Evolutionary conservation across 2,113 vertebrate species (phyloP).

Genomic region (Macquaria australasica): DNA sequence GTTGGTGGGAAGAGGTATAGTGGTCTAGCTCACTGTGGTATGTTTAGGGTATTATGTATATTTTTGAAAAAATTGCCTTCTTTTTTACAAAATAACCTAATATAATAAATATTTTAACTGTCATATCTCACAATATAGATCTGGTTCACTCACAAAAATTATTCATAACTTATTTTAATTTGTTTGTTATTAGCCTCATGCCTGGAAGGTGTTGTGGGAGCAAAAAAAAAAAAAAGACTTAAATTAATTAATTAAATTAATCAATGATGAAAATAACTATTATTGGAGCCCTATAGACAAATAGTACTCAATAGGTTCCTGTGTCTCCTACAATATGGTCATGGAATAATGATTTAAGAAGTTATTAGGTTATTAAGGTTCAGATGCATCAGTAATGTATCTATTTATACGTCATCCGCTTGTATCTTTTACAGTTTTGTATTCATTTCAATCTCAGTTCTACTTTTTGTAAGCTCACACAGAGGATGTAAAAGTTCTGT

Average conservation of each 20-base stretch:
- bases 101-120: not conserved
- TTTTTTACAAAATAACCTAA: slow-evolving; percentile 4
- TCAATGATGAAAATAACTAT: not conserved
- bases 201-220: not conserved
- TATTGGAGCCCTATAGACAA: too few species aligned
- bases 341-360: not conserved
- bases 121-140: not conserved
- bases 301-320: not conserved
- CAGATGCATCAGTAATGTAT: not conserved
- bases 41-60: not conserved
- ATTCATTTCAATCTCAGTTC: not conserved
- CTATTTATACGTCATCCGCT: not conserved
- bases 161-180: not conserved
- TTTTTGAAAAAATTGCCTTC: not conserved
- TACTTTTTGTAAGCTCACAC: not conserved
- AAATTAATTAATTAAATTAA: too few species aligned
- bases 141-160: not conserved
- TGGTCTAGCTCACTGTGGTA: not conserved
- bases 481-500: not conserved
- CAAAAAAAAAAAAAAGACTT: too few species aligned
- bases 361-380: not conserved
- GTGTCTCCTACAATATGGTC: not conserved
- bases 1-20: not conserved
- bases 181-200: not conserved
- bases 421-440: not conserved